These are phyloP conservation scores for Hepsetus odoe DNA, from an alignment of 2,113 vertebrate species.

Conservation along the genomic window DNA sequence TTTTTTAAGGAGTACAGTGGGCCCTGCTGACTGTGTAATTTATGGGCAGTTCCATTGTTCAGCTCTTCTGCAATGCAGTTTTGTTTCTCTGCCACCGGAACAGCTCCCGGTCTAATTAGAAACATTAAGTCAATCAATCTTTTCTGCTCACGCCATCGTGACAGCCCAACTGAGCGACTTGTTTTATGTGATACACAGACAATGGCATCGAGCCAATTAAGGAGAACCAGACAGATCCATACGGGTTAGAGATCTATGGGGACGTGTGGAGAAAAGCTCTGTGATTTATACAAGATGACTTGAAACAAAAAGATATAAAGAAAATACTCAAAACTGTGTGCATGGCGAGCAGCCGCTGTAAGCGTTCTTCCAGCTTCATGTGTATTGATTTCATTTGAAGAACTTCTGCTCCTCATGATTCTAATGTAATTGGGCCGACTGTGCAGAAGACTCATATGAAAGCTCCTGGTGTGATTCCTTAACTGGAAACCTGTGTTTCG, in stretches of 20 bases:
- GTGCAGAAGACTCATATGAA: no score
- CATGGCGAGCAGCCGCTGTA: not conserved
- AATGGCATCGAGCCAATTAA: not conserved
- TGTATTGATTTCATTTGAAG: no score
- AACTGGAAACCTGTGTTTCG: no score
- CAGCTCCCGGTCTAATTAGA: conserved; percentile 4
- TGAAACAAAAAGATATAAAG: no score
- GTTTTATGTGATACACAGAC: conserved; percentile 6
- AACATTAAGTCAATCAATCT: conserved; percentile 8
- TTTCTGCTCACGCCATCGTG: not conserved
- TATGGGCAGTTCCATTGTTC: conserved; percentile 17
- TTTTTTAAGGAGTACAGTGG: not conserved
- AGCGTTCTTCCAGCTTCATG: not conserved
- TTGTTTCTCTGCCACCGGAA: not conserved
- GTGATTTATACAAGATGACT: not conserved
- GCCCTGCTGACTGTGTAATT: not conserved
- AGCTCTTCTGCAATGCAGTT: not conserved
- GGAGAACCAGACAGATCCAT: not conserved
- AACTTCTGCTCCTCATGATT: no score
- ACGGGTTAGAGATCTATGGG: not conserved
- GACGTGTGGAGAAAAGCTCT: not conserved
- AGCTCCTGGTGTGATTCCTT: no score
- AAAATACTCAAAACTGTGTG: not conserved
- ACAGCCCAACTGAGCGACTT: not conserved
- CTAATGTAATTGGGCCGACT: no score